These are phyloP conservation scores for Montipora sp. DNA, from an alignment of 64 coral and sea anemone species.

Conservation along the genomic window DNA sequence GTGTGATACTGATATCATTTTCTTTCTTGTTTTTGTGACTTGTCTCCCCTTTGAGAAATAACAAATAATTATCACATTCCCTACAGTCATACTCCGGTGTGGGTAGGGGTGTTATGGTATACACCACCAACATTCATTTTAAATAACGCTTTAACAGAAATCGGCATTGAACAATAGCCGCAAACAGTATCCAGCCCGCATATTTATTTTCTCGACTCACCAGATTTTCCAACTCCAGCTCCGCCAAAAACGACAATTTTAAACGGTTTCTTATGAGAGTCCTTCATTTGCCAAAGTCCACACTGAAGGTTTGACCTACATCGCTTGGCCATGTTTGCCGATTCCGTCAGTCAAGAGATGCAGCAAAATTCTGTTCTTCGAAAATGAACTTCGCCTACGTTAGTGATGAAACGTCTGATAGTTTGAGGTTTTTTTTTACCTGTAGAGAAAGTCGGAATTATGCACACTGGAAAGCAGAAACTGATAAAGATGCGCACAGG, in stretches of 20 bases:
- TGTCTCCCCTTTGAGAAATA: background rate
- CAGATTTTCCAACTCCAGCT: slow-evolving; percentile 73
- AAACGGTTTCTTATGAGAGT: slow-evolving; percentile 31
- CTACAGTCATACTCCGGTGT: background rate
- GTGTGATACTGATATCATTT: background rate
- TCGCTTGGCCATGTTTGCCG: background rate
- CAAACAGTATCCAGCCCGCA: background rate
- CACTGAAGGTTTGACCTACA: background rate
- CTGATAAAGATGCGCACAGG: background rate
- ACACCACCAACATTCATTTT: no score
- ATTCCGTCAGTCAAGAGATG: background rate
- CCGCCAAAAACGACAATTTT: slow-evolving; percentile 70
- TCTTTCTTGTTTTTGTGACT: background rate
- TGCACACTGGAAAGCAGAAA: background rate
- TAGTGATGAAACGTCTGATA: background rate
- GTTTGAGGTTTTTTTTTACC: background rate
- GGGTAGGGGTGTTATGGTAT: no score
- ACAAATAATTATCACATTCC: no score
- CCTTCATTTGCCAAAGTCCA: slow-evolving; percentile 21
- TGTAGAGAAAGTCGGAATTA: background rate
- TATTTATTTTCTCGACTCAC: background rate
- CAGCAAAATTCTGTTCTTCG: background rate
- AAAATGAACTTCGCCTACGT: background rate
- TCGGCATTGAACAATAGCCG: background rate
- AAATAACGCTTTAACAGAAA: no score